A percentile compares a stretch with the other conserved stretches of the same genome.
Conservation (phyloP, 2,888 invertebrate genomes). For the Caenorhabditis imperialis region DNA sequence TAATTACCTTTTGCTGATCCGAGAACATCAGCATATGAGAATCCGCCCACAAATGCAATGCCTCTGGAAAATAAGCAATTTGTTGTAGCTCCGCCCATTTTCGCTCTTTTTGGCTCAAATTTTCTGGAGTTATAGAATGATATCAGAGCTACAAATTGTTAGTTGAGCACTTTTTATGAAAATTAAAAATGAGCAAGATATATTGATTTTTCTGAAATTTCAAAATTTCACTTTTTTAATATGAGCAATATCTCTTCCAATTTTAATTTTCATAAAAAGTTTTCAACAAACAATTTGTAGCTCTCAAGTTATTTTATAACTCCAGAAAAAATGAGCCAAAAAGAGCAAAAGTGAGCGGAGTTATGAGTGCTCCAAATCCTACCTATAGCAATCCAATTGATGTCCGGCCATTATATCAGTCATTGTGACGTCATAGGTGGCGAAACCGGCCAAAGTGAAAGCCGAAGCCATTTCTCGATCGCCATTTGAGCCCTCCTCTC, state of each 20-base stretch:
- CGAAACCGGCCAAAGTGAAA: constrained; percentile 87
- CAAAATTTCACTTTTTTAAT: background rate
- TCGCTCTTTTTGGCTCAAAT: too few relatives aligned
- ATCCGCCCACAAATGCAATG: constrained; percentile 96
- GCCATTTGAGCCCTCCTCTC: constrained; percentile 97
- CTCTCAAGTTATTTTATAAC: too few relatives aligned
- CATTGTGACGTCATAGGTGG: constrained; percentile 84
- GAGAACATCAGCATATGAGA: constrained; percentile 97
- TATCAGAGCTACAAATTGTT: too few relatives aligned
- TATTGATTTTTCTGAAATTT: background rate
- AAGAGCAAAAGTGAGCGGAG: too few relatives aligned
- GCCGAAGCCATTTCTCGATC: constrained; percentile 96
- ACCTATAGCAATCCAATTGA: constrained; percentile 35
- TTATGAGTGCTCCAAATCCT: too few relatives aligned
- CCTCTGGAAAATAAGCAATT: constrained; percentile 86
- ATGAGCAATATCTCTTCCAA: background rate
- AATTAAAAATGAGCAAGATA: too few relatives aligned
- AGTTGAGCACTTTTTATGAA: too few relatives aligned
- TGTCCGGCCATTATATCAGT: constrained; percentile 68
- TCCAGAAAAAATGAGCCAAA: too few relatives aligned
- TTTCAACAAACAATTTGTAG: too few relatives aligned
- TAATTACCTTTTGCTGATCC: constrained; percentile 89
- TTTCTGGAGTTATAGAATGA: too few relatives aligned
- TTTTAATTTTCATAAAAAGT: too few relatives aligned
- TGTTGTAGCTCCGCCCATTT: too few relatives aligned